These are phyloP conservation scores for Zosterops pallidus DNA, from an alignment of 2,113 vertebrate genomes.

Conservation along the genomic window DNA sequence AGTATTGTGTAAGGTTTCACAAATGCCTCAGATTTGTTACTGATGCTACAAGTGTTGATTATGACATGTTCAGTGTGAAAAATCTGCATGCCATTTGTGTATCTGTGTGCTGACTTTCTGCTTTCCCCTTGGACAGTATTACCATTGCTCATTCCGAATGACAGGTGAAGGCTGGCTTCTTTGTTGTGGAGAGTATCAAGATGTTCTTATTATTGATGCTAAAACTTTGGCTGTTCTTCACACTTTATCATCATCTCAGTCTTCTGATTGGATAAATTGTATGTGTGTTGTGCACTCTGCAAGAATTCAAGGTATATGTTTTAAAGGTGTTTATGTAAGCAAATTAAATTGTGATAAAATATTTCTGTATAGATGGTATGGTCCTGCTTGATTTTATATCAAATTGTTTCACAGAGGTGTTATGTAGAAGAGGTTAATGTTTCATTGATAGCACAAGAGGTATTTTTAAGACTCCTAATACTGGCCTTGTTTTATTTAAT, in stretches of 20 bases:
- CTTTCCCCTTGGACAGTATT: constrained; percentile 70
- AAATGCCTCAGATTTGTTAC: neutral
- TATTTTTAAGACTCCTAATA: neutral
- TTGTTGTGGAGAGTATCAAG: constrained; percentile 81
- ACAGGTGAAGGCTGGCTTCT: constrained; percentile 82
- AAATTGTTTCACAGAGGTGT: neutral
- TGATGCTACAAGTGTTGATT: neutral
- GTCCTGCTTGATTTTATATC: neutral
- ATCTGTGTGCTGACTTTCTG: neutral
- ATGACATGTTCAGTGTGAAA: neutral
- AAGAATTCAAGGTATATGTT: constrained; percentile 77
- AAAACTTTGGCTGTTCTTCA: constrained; percentile 73
- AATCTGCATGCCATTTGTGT: neutral
- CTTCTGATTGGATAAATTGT: constrained; percentile 78
- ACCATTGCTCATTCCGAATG: constrained; percentile 81
- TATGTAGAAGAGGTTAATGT: neutral
- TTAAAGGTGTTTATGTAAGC: neutral
- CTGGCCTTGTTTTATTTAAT: neutral
- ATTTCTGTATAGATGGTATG: neutral
- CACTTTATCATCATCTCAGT: constrained; percentile 63
- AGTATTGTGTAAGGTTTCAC: neutral
- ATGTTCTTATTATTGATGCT: constrained; percentile 79
- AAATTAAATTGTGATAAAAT: neutral
- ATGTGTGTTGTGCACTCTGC: constrained; percentile 78
- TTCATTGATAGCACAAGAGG: neutral